Evolutionary conservation across 2,113 vertebrate species (phyloP).

Genomic region (Helogale parvula): DNA sequence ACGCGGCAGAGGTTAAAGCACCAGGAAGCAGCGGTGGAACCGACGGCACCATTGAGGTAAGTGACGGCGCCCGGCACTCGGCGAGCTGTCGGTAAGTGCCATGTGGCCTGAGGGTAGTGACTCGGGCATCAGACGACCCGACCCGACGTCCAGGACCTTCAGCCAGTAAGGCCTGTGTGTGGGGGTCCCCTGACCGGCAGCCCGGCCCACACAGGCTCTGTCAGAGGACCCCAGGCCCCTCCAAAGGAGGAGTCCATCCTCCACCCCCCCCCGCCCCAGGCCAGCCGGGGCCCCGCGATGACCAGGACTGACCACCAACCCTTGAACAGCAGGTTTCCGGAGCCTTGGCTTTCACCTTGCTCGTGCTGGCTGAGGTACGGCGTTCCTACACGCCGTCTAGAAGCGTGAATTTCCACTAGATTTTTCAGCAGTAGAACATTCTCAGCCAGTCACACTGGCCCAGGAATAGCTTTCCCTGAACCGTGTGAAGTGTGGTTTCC

Average conservation of each 20-base stretch:
- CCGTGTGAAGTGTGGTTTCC: background rate
- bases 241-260: background rate
- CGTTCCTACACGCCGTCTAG: background rate
- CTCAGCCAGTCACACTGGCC: background rate
- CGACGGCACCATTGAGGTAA: rapidly evolving
- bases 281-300: background rate
- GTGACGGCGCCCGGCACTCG: background rate
- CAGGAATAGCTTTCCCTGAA: background rate
- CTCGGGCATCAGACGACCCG: rapidly evolving
- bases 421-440: background rate
- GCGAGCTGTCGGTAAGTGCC: background rate
- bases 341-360: background rate
- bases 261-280: background rate
- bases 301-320: background rate
- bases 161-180: background rate
- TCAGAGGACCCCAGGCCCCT: background rate
- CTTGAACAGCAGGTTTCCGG: background rate
- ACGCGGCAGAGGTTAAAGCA: background rate
- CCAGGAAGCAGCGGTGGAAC: rapidly evolving
- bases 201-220: background rate
- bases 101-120: rapidly evolving
- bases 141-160: background rate
- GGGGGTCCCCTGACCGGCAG: rapidly evolving
- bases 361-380: background rate
- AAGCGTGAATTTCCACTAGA: background rate